phyloP scores from a whole-genome alignment of 2,888 invertebrate genomes.

The Acrobasis repandana region DNA sequence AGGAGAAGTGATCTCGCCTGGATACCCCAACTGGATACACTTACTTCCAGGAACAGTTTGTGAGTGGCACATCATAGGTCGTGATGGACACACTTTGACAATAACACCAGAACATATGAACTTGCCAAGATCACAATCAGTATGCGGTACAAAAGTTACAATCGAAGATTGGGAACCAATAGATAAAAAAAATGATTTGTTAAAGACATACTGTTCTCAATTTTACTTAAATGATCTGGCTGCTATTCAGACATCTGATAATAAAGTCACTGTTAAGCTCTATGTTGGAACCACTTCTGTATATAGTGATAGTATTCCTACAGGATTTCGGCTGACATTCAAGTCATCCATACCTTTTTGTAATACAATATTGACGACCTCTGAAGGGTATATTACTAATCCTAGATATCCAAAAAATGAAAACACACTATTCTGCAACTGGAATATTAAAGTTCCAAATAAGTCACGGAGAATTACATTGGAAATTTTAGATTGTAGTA shows the following conservation, averaged over 20 bases:
- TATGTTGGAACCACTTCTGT: slow-evolving; percentile 55
- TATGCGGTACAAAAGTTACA: slow-evolving; percentile 61
- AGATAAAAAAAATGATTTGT: slow-evolving; percentile 50
- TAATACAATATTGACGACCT: slow-evolving; percentile 84
- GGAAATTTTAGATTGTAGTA: slow-evolving; percentile 79
- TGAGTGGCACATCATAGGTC: slow-evolving; percentile 86
- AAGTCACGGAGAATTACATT: slow-evolving; percentile 66
- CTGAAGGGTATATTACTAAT: slow-evolving; percentile 86
- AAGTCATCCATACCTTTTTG: slow-evolving; percentile 83
- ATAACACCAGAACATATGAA: slow-evolving; percentile 52
- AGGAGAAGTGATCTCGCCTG: slow-evolving; percentile 86
- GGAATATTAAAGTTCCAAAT: slow-evolving; percentile 62
- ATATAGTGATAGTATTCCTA: slow-evolving; percentile 51
- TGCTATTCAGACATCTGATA: slow-evolving; percentile 54
- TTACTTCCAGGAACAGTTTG: slow-evolving; percentile 85
- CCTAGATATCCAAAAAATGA: slow-evolving; percentile 86
- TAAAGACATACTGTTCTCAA: slow-evolving; percentile 55
- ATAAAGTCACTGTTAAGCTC: slow-evolving; percentile 59
- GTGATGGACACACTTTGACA: slow-evolving; percentile 45
- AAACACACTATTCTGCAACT: slow-evolving; percentile 57
- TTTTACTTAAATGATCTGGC: slow-evolving; percentile 31
- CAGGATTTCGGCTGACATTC: slow-evolving; percentile 85
- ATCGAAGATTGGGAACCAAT: slow-evolving; percentile 56
- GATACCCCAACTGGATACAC: slow-evolving; percentile 81
- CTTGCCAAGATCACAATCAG: slow-evolving; percentile 51